phyloP scores from a whole-genome alignment of 2,888 invertebrate genomes.

The Pedicia rivosa region DNA sequence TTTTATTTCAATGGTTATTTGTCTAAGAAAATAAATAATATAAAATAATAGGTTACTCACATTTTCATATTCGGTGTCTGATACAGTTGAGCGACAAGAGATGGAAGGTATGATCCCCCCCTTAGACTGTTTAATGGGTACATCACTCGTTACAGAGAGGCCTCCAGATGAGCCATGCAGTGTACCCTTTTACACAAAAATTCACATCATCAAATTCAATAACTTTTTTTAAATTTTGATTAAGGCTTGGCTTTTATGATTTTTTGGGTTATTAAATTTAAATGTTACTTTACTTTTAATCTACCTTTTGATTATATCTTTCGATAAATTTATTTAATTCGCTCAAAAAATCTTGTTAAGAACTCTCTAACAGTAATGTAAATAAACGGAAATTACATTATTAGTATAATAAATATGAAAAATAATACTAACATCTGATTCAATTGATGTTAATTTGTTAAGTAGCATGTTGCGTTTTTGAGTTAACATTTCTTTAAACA shows the following conservation, averaged over 20 bases:
- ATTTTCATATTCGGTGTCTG: constrained; percentile 85
- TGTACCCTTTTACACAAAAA: constrained; percentile 33
- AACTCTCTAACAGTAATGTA: no score
- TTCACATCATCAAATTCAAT: no score
- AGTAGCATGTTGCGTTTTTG: constrained; percentile 79
- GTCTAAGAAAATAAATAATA: background rate
- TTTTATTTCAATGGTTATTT: no score
- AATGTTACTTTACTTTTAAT: no score
- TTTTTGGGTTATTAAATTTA: no score
- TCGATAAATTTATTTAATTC: no score
- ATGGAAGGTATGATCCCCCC: constrained; percentile 42
- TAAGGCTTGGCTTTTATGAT: no score
- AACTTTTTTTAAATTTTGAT: no score
- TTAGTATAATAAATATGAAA: background rate
- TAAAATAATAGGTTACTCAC: constrained; percentile 40
- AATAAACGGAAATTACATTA: background rate
- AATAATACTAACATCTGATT: constrained; percentile 63
- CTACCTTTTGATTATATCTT: no score
- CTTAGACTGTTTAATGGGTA: constrained; percentile 43
- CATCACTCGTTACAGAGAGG: constrained; percentile 30
- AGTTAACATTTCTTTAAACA: constrained; percentile 85
- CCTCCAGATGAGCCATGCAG: constrained; percentile 47
- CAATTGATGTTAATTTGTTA: constrained; percentile 76
- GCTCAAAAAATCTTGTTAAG: no score
- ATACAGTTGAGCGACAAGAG: constrained; percentile 74